These are phyloP conservation scores for Drosophila macrothrix DNA, from an alignment of 2,888 invertebrate genomes.

Conservation along the genomic window DNA sequence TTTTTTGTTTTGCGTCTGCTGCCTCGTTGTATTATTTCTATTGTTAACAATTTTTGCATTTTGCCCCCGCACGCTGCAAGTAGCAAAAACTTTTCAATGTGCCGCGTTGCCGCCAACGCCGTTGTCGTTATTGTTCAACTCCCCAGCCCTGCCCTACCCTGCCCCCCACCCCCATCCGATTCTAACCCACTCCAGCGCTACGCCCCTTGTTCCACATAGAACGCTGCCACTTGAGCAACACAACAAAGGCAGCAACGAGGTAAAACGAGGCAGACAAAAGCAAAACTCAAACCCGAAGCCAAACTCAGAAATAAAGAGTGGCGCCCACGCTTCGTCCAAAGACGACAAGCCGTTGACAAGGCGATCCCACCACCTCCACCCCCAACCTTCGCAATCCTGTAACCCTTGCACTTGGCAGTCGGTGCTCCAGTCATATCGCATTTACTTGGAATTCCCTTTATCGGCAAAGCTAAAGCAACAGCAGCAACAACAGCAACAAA, in stretches of 20 bases:
- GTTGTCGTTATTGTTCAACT: slow-evolving; percentile 47
- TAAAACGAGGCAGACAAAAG: slow-evolving; percentile 35
- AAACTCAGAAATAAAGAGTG: background rate
- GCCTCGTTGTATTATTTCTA: slow-evolving; percentile 61
- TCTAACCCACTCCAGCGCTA: background rate
- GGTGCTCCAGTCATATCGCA: slow-evolving; percentile 58
- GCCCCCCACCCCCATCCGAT: background rate
- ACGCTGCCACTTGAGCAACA: slow-evolving; percentile 59
- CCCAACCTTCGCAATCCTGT: background rate
- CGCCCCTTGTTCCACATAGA: slow-evolving; percentile 36
- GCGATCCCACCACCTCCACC: slow-evolving; percentile 18
- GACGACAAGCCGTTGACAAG: slow-evolving; percentile 47
- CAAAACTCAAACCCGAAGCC: slow-evolving; percentile 22
- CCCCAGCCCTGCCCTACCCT: background rate
- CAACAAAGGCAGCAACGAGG: slow-evolving; percentile 60
- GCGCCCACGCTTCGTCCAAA: slow-evolving; percentile 34
- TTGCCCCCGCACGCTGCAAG: slow-evolving; percentile 66
- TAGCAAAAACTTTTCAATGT: slow-evolving; percentile 76
- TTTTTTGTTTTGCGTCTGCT: slow-evolving; percentile 31
- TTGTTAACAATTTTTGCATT: slow-evolving; percentile 81
- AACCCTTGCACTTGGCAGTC: slow-evolving; percentile 9
- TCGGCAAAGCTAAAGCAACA: slow-evolving; percentile 46
- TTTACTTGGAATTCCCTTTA: slow-evolving; percentile 76
- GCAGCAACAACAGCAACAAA: slow-evolving; percentile 17
- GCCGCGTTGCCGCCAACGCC: slow-evolving; percentile 24